phyloP scores from a whole-genome alignment of 2,888 invertebrate species.

The Leptinotarsa peninsularis region DNA sequence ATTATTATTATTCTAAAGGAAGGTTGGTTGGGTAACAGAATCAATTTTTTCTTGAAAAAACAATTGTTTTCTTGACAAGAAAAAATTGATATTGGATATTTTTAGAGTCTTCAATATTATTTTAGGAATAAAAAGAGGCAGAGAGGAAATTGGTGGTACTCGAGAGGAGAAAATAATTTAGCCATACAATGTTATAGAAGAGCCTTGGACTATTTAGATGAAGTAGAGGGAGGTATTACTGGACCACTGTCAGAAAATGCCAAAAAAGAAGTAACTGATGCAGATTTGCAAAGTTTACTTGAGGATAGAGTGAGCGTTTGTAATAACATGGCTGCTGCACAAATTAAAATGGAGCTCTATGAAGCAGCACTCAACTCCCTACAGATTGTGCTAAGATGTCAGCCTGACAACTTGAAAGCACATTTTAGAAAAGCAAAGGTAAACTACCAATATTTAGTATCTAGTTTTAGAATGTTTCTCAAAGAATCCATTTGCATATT shows the following conservation, averaged over 20 bases:
- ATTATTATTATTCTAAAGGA: too few relatives aligned
- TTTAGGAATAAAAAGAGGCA: constrained; percentile 80
- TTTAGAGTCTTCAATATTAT: constrained; percentile 2
- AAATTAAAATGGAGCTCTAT: constrained; percentile 87
- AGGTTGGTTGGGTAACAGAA: too few relatives aligned
- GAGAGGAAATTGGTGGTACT: constrained; percentile 92
- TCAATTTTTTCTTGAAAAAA: too few relatives aligned
- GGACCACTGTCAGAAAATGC: constrained; percentile 29
- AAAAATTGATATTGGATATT: not conserved
- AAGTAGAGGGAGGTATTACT: constrained; percentile 72
- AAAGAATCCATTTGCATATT: too few relatives aligned
- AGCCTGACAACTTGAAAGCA: constrained; percentile 92
- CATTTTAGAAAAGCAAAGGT: constrained; percentile 86
- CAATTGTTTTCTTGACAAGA: too few relatives aligned
- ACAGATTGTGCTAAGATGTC: constrained; percentile 83
- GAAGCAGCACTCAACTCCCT: constrained; percentile 88
- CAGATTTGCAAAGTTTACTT: constrained; percentile 75
- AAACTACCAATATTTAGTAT: constrained; percentile 28
- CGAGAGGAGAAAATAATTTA: constrained; percentile 81
- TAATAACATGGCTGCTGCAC: constrained; percentile 93
- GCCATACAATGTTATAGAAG: constrained; percentile 90
- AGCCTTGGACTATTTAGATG: constrained; percentile 85
- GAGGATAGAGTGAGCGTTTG: constrained; percentile 87
- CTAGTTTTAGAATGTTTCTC: not conserved
- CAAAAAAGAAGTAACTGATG: constrained; percentile 66